Evolutionary conservation across 2,797 vertebrate species (phyloP), one percentile per base, ranked within the genome.

Genomic region (Balearica regulorum): DNA sequence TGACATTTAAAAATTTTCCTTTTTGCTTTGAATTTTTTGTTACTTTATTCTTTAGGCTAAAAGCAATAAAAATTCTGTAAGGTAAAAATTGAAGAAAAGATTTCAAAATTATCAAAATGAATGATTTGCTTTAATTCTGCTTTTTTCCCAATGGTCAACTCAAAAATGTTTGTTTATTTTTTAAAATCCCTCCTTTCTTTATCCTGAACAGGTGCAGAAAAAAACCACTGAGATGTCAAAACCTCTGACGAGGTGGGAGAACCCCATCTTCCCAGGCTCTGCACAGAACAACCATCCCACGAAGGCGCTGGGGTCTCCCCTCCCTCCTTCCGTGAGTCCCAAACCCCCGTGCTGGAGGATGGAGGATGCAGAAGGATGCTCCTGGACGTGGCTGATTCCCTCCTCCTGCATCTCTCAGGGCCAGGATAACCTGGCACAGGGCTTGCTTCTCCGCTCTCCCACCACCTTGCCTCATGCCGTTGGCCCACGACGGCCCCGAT

Each of bases 271-370:
- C 35, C n/a, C 53, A 48, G 16, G 26, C 6, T 88, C 13, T 44
- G 28, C 39, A 24, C 11, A 7, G 48, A 82, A 19, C 14, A 20
- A 33, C 21, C 16, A 19, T 66, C 16, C 13, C 0, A 0, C 3
- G 3, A 29, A 41, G 13, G 18, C 21, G 2, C 3, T 0, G 0
- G 22, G 16, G 6, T 77, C 18, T 9, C 19, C n/a, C 54, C 28
- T 48, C 22, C n/a, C 10, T 83, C 31, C 44, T 9, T 16, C 6
- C 0, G 0, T n/a, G 13, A 8, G 4, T 29, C 43, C 55, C 51
- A 79, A 37, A 19, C 8, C 6, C 12, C 13, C 0, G 0, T 46
- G 35, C 24, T 69, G 57, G 28, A 51, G 25, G 31, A 41, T 22
- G 28, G 7, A 12, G 20, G 20, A 31, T 21, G 21, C 15, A 44